These are phyloP conservation scores for Callionymus lyra DNA, from an alignment of 2,113 vertebrate species.

Conservation along the genomic window DNA sequence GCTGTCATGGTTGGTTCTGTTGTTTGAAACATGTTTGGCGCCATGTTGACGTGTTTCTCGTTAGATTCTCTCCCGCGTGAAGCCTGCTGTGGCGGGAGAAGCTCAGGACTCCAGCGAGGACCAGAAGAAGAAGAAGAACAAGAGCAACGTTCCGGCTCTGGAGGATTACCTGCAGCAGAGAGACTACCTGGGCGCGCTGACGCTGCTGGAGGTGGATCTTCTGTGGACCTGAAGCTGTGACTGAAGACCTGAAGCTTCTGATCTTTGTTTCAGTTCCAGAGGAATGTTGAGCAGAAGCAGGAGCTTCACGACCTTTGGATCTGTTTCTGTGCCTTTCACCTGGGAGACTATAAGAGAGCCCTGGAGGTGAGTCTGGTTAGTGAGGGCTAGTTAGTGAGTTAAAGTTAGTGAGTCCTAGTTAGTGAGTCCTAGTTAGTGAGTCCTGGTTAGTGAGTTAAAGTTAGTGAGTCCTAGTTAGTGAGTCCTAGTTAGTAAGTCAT, in stretches of 20 bases:
- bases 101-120: slow-evolving; percentile 44
- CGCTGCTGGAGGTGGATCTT: slow-evolving; percentile 78
- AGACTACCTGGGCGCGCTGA: slow-evolving; percentile 88
- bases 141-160: slow-evolving; percentile 74
- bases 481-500: no score
- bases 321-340: slow-evolving; percentile 87
- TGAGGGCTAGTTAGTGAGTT: background rate
- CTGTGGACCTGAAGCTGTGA: no score
- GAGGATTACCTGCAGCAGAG: slow-evolving; percentile 81
- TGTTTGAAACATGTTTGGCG: no score
- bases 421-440: no score
- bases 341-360: slow-evolving; percentile 88
- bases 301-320: slow-evolving; percentile 83
- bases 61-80: slow-evolving; percentile 89
- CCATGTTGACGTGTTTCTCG: no score
- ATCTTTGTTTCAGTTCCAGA: slow-evolving; percentile 89
- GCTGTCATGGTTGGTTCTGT: no score
- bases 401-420: no score
- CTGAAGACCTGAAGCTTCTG: no score
- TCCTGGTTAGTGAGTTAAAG: no score
- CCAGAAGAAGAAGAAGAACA: slow-evolving; percentile 77
- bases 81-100: slow-evolving; percentile 79
- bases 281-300: slow-evolving; percentile 76
- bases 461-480: no score
- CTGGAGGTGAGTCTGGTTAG: slow-evolving; percentile 73